Conservation (phyloP, 2,113 vertebrate genomes). For the Carassius auratus region DNA sequence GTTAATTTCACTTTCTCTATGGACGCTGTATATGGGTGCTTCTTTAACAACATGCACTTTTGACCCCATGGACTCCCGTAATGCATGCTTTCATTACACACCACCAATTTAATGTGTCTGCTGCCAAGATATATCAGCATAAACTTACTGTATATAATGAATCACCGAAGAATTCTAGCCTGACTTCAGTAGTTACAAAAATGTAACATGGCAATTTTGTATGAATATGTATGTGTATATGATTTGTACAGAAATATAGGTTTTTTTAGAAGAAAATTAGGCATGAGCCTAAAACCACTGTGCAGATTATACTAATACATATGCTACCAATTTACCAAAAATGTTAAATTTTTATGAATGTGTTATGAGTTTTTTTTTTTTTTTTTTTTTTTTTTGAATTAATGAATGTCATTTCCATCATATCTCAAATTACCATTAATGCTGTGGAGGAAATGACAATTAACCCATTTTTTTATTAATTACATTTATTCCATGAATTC, state of each 20-base stretch:
- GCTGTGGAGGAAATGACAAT: too few relatives aligned
- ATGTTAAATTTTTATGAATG: too few relatives aligned
- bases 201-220: background rate
- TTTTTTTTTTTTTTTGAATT: background rate
- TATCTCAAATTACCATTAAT: background rate
- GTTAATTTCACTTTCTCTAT: conserved; percentile 33
- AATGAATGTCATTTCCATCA: background rate
- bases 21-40: background rate
- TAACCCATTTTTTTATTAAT: too few relatives aligned
- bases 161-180: background rate
- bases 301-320: too few relatives aligned
- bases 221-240: background rate
- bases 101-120: background rate
- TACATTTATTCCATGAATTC: background rate
- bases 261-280: background rate
- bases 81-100: background rate
- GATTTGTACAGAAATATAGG: background rate
- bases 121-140: background rate
- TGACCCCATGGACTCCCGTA: background rate
- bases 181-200: background rate
- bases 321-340: too few relatives aligned
- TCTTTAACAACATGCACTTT: background rate
- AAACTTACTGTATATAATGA: background rate
- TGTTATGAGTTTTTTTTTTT: too few relatives aligned
- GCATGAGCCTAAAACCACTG: too few relatives aligned